Conservation (phyloP, 2,797 vertebrate species). For the Rousettus madagascariensis region DNA sequence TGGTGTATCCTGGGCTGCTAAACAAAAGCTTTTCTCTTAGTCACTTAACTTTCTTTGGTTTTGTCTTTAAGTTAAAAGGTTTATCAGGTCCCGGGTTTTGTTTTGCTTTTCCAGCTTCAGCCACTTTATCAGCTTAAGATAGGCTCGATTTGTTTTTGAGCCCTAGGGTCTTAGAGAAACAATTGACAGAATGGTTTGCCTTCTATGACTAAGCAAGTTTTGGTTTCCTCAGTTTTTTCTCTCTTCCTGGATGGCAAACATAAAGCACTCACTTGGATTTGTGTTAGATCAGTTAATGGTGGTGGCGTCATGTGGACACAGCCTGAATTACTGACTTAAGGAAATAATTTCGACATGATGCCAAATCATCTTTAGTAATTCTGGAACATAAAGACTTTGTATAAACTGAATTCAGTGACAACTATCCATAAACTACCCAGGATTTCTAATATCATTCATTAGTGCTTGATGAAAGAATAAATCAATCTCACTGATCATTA, state of each 20-base stretch:
- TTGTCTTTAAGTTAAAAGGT: conserved; percentile 2
- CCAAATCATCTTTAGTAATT: not conserved
- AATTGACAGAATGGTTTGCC: not conserved
- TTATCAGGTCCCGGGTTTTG: not conserved
- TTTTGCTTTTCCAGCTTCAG: conserved; percentile 18
- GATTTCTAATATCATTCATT: not conserved
- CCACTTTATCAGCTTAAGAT: not conserved
- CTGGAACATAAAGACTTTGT: not conserved
- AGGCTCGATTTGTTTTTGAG: not conserved
- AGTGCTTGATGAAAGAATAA: not conserved
- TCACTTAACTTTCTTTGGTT: not conserved
- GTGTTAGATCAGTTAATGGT: not conserved
- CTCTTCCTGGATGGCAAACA: not conserved
- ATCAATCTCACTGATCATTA: not conserved
- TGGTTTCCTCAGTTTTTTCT: not conserved
- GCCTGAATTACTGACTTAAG: not conserved
- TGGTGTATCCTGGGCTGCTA: not conserved
- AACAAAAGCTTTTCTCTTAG: not conserved
- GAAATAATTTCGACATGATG: not conserved
- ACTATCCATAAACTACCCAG: not conserved
- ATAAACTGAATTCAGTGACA: not conserved
- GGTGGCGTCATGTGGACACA: not conserved
- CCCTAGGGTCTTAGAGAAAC: not conserved
- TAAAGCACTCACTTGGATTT: not conserved
- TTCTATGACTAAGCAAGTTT: not conserved